A percentile compares a stretch with the other conserved stretches of the same genome.
These are phyloP conservation scores for Danio jaintianensis DNA, from an alignment of 2,797 vertebrate species.

Conservation along the genomic window DNA sequence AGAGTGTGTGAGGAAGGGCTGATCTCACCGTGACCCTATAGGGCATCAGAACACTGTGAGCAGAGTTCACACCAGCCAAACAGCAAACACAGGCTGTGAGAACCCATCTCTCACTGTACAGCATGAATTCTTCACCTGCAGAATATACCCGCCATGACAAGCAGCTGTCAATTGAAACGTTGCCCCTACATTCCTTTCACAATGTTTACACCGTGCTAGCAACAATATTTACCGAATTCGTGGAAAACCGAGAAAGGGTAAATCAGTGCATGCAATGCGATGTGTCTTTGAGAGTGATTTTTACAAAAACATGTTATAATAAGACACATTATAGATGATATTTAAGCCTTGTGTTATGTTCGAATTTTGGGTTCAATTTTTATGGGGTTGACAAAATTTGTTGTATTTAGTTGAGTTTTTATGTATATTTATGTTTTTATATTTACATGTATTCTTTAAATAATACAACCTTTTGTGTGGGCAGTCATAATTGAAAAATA, in stretches of 20 bases:
- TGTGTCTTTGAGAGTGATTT: not conserved
- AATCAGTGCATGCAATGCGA: conserved; percentile 9
- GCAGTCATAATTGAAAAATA: too few relatives aligned
- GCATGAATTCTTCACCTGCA: conserved; percentile 64
- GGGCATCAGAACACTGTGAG: conserved; percentile 59
- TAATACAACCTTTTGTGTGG: too few relatives aligned
- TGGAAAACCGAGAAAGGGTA: conserved; percentile 31
- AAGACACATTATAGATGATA: not conserved
- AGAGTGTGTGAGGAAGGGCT: conserved; percentile 59
- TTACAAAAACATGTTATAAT: conserved; percentile 13
- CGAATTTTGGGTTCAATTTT: too few relatives aligned
- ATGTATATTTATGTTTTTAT: too few relatives aligned
- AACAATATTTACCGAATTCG: conserved; percentile 29
- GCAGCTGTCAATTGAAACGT: conserved; percentile 57
- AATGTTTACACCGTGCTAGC: conserved; percentile 41
- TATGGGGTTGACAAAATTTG: too few relatives aligned
- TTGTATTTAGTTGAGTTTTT: too few relatives aligned
- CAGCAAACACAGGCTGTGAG: conserved; percentile 66
- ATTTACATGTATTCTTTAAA: too few relatives aligned
- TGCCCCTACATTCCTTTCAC: conserved; percentile 55
- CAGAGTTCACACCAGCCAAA: conserved; percentile 65
- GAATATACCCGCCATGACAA: conserved; percentile 56
- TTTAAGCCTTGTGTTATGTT: not conserved
- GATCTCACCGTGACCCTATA: conserved; percentile 61
- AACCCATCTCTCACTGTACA: conserved; percentile 58